Percentiles rank a stretch among this genome's conserved stretches.
Conservation (phyloP, 2,797 vertebrate genomes). For the Girardinus metallicus region DNA sequence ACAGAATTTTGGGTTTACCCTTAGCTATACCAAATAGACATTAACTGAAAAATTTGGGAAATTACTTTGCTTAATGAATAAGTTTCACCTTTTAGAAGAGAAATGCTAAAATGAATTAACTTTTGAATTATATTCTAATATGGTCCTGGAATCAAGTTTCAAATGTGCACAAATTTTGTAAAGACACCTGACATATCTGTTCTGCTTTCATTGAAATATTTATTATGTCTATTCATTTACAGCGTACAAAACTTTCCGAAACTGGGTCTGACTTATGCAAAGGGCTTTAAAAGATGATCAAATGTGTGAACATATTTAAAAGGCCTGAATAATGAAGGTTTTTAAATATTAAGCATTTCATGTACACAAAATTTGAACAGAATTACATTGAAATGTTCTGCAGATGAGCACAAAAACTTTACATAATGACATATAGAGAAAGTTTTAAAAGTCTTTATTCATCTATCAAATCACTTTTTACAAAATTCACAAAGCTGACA, state of each 20-base stretch:
- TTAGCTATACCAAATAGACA: not conserved
- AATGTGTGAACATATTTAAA: not conserved
- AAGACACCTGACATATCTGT: not conserved
- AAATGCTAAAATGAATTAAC: not conserved
- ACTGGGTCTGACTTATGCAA: not conserved
- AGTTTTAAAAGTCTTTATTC: conserved; percentile 63
- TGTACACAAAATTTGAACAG: conserved; percentile 12
- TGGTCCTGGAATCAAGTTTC: not conserved
- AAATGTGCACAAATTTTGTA: not conserved
- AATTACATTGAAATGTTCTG: conserved; percentile 5
- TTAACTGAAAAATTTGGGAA: not conserved
- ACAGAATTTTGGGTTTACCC: not conserved
- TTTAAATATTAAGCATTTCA: conserved; percentile 10
- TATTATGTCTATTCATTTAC: not conserved
- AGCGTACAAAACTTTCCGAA: not conserved
- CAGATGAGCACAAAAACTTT: not conserved
- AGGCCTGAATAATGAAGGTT: conserved; percentile 13
- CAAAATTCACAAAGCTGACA: conserved; percentile 70
- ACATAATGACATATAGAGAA: conserved; percentile 19
- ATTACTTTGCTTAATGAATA: not conserved
- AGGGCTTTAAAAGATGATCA: conserved; percentile 6
- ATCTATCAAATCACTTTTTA: conserved; percentile 66
- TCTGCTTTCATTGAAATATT: conserved; percentile 4
- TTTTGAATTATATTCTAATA: not conserved
- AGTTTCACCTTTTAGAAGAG: not conserved